phyloP scores from a whole-genome alignment of 2,888 invertebrate genomes.

The Desoria tigrina region DNA sequence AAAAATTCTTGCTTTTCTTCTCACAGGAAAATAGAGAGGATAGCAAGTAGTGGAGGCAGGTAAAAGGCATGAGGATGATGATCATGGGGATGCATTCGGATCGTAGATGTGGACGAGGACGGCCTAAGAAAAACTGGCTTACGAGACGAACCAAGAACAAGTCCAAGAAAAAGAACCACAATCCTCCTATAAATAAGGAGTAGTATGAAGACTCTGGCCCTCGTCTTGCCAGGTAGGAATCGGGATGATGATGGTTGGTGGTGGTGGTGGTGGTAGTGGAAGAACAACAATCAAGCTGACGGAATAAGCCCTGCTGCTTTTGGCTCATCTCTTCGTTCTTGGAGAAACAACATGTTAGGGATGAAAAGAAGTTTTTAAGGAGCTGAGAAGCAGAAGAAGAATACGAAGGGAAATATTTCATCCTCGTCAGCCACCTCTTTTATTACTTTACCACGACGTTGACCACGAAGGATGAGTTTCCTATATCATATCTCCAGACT shows the following conservation, averaged over 20 bases:
- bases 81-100: too few species aligned
- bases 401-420: constrained; percentile 10
- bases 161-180: too few species aligned
- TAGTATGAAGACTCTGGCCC: neutral
- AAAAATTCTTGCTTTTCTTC: too few species aligned
- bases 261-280: neutral
- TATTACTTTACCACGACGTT: constrained; percentile 17
- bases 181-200: neutral
- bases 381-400: neutral
- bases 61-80: too few species aligned
- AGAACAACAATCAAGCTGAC: constrained; percentile 10
- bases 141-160: too few species aligned
- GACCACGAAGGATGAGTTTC: constrained; percentile 9
- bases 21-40: too few species aligned
- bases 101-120: too few species aligned
- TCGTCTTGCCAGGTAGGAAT: neutral
- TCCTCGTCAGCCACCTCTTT: constrained; percentile 21
- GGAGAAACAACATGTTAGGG: constrained; percentile 9
- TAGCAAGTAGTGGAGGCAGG: too few species aligned
- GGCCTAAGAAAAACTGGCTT: too few species aligned
- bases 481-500: neutral
- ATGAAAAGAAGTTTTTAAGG: constrained; percentile 1
- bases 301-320: constrained; percentile 6
- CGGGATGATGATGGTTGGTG: neutral
- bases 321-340: neutral